Evolutionary conservation across 2,888 invertebrate genomes (phyloP), one percentile per base, ranked within the genome.

Genomic region (Hecatera dysodea): DNA sequence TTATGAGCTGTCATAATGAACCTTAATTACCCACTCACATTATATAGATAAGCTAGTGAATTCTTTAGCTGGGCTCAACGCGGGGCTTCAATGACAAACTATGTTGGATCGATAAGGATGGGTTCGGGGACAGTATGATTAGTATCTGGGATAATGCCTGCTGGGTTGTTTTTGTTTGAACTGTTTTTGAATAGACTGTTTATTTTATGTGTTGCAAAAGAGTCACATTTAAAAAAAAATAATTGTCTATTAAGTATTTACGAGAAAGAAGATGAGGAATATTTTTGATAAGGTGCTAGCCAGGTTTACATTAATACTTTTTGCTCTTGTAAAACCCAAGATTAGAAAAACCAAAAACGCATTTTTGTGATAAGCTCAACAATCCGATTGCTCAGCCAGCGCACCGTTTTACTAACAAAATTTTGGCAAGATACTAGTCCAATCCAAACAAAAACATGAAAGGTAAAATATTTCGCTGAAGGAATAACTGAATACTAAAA

Each of bases 401-500:
- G 19, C 22, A 63, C 15, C 15, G n/a, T 22, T 33, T 70, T 15
- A 69, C 36, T 22, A 15, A 19, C 15, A 39, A 48, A 56, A 36
- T 39, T 24, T 46, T 42, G 39, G 39, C 42, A 42, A 48, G 9
- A 3, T 27, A 24, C 1, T 11, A 33, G 1, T n/a, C n/a, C 27
- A 6, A 33, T n/a, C 12, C 29, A 56, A 55, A 42, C 46, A 67
- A 72, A 33, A 29, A 57, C 29, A 39, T 29, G 24, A 39, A 53
- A 75, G 44, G 44, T 39, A 59, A 57, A 44, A 57, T 57, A 59
- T 72, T 39, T 66, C 46, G 8, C n/a, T 19, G 42, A 33, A 48
- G 68, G 68, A 72, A 77, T 75, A 77, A 60, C 53, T 60, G 77
- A 70, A 73, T 73, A 77, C 11, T 24, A 56, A 75, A 65, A 64